Evolutionary conservation across 2,888 invertebrate species (phyloP), one percentile per base, ranked within the genome.

Genomic region (Metalampra italica): DNA sequence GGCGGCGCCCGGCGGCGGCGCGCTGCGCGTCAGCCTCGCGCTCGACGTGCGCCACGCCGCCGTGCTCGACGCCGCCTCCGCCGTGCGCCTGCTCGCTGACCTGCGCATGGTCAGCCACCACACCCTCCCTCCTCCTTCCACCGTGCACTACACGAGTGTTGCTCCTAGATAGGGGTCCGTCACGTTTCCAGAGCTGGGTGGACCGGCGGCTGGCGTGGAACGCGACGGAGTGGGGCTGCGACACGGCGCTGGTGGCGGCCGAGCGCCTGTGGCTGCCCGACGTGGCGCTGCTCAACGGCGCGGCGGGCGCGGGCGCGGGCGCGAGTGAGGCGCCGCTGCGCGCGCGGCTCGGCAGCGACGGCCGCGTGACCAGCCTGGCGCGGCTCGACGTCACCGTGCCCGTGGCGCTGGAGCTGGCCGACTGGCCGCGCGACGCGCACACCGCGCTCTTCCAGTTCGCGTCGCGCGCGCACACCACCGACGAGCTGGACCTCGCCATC

Each of bases 191-290:
- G 96, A 69, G 67, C n/a, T 96, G 96, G 96, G 77, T 72, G 39
- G 96, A 96, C 68, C 91, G 92, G n/a, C 93, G 94, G 49, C 78
- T 95, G 4, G 82, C 87, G 45, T 96, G 96, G 96, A 93, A 94
- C 67, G 75, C 90, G 0, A 80, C 85, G 2, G 91, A 92, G 15
- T 94, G 94, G 59, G 93, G 91, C 29, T 85, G 95, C 45, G 82
- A 81, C 14, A 75, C 78, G 39, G 77, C 93, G 37, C 90, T 93
- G 68, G 82, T 94, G 64, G 91, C 92, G 8, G 92, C 92, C 51
- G 93, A 93, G 73, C 94, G 95, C 69, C 88, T 96, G 59, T 96
- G 96, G 95, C 91, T 92, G 74, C 96, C 95, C 3, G 95, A 95
- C 75, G 85, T 95, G 52, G 90, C 91, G 54, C 86, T 95, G 11